These are phyloP conservation scores for Synergus gifuensis DNA, from an alignment of 2,888 invertebrate species.

Conservation along the genomic window DNA sequence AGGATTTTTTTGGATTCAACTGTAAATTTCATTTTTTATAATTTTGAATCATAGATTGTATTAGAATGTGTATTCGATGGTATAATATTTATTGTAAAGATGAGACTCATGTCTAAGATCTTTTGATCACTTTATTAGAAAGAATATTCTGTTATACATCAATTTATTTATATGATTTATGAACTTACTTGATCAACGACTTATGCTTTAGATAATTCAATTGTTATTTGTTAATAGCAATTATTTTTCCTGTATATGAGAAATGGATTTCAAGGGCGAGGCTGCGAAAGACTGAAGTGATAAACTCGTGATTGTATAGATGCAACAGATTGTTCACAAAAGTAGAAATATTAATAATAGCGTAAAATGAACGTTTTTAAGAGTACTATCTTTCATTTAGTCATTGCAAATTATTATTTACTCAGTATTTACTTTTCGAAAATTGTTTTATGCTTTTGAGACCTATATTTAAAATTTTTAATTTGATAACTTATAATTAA, in stretches of 20 bases:
- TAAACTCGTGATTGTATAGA: conserved; percentile 6
- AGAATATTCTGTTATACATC: not conserved
- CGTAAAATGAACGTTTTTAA: too few relatives aligned
- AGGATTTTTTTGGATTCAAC: not conserved
- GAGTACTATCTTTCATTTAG: too few relatives aligned
- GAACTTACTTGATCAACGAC: not conserved
- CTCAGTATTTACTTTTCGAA: too few relatives aligned
- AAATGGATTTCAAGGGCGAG: not conserved
- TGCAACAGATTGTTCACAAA: not conserved
- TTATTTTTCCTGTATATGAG: conserved; percentile 2
- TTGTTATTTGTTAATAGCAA: conserved; percentile 5
- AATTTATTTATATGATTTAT: not conserved
- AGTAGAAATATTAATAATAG: not conserved
- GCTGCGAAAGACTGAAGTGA: conserved; percentile 31
- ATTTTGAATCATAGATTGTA: not conserved
- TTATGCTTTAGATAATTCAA: conserved; percentile 19
- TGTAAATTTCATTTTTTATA: not conserved
- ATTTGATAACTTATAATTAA: not conserved
- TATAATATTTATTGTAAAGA: not conserved
- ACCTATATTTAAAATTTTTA: too few relatives aligned
- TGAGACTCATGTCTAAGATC: too few relatives aligned
- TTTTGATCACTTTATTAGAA: too few relatives aligned
- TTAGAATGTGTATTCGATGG: not conserved
- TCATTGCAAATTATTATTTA: too few relatives aligned
- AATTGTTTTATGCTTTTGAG: too few relatives aligned